A percentile compares a stretch with the other conserved stretches of the same genome.
Conservation (phyloP, 1,140 invertebrate species). For the Pentalonia nigronervosa region DNA sequence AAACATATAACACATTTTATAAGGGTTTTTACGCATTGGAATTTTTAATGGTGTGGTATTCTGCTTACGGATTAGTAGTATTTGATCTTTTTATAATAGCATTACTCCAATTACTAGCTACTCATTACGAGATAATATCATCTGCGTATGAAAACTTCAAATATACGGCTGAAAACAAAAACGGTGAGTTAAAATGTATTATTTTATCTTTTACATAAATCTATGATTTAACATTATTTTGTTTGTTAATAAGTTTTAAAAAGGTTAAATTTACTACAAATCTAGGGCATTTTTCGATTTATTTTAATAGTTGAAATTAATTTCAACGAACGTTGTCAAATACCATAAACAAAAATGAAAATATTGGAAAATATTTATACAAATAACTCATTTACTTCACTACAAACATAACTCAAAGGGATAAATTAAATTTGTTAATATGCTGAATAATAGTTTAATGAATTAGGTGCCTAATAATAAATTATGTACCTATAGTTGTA, state of each 20-base stretch:
- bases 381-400: no score
- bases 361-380: no score
- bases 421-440: no score
- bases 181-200: background rate
- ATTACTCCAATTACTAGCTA: background rate
- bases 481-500: no score
- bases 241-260: background rate
- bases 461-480: no score
- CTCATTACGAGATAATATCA: background rate
- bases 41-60: background rate
- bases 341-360: no score
- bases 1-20: slow-evolving; percentile 21
- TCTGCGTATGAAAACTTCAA: slow-evolving; percentile 1
- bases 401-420: no score
- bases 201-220: background rate
- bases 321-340: no score
- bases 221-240: background rate
- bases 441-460: no score
- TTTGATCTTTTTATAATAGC: background rate
- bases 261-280: no score
- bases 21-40: background rate
- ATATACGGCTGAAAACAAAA: background rate
- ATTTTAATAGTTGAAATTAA: no score
- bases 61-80: background rate
- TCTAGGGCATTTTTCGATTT: no score